These are phyloP conservation scores for Diabrotica balteata DNA, from an alignment of 2,888 invertebrate species.

Conservation along the genomic window DNA sequence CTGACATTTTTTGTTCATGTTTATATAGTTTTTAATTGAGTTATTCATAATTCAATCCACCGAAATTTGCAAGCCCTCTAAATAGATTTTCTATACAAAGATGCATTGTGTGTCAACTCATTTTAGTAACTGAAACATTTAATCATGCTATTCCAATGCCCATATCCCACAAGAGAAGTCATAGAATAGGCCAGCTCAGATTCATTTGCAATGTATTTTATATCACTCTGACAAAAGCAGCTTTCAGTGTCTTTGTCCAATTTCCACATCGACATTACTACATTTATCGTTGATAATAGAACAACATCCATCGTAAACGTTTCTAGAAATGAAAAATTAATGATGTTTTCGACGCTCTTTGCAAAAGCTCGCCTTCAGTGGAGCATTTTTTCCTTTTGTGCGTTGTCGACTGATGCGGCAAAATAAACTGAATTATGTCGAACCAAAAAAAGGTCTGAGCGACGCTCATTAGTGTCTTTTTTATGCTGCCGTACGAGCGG, in stretches of 20 bases:
- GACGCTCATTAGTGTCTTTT: constrained; percentile 23
- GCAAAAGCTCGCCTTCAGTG: constrained; percentile 6
- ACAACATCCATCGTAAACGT: constrained; percentile 13
- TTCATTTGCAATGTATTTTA: too few species aligned
- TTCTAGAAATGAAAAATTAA: constrained; percentile 25
- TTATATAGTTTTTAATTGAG: too few species aligned
- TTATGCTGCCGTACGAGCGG: constrained; percentile 10
- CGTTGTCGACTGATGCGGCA: constrained; percentile 21
- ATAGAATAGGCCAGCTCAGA: too few species aligned
- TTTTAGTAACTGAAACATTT: too few species aligned
- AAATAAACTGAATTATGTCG: constrained; percentile 24
- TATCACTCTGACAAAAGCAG: not conserved
- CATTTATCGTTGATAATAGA: constrained; percentile 23
- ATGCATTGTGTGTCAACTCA: too few species aligned
- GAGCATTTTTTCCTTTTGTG: constrained; percentile 20
- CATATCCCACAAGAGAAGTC: too few species aligned
- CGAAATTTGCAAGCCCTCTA: too few species aligned
- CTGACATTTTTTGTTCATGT: too few species aligned
- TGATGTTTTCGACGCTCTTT: constrained; percentile 19
- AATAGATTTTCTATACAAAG: too few species aligned
- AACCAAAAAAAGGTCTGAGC: constrained; percentile 21
- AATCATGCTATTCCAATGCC: too few species aligned
- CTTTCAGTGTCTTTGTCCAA: constrained; percentile 9
- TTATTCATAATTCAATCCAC: too few species aligned
- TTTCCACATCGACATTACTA: constrained; percentile 12